phyloP scores from a whole-genome alignment of 2,888 invertebrate species.

The Rotaria socialis region DNA sequence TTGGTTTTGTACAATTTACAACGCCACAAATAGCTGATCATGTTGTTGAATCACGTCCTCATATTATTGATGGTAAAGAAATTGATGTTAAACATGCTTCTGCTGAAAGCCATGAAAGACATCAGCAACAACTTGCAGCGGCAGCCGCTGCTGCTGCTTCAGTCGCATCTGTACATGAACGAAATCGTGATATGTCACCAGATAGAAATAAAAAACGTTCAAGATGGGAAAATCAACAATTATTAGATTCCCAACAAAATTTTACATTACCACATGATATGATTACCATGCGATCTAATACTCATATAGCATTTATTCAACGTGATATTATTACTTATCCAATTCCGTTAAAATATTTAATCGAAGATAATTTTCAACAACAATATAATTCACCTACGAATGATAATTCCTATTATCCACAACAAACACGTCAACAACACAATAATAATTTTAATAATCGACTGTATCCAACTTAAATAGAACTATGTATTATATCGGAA shows the following conservation, averaged over 20 bases:
- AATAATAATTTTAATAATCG: slow-evolving; percentile 12
- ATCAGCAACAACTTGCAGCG: not conserved
- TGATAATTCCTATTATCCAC: not conserved
- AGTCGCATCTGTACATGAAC: not conserved
- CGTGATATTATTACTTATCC: slow-evolving; percentile 25
- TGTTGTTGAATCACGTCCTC: slow-evolving; percentile 4
- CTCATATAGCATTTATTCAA: slow-evolving; percentile 20
- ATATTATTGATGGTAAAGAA: slow-evolving; percentile 35
- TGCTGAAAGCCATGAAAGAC: slow-evolving; percentile 7
- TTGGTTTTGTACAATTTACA: slow-evolving; percentile 24
- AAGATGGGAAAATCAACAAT: slow-evolving; percentile 12
- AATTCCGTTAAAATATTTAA: slow-evolving; percentile 12
- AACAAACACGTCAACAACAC: slow-evolving; percentile 5
- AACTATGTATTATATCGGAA: not conserved
- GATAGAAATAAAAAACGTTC: slow-evolving; percentile 19
- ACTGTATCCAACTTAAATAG: not conserved
- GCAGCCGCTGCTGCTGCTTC: not conserved
- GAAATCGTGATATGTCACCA: not conserved
- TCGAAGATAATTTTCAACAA: not conserved
- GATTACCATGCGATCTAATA: not conserved
- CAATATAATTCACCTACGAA: not conserved
- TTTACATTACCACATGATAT: not conserved
- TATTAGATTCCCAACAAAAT: not conserved
- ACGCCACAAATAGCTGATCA: not conserved
- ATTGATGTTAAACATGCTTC: slow-evolving; percentile 36